Evolutionary conservation across 1,140 invertebrate species (phyloP).

Genomic region (Drosophila parvula): DNA sequence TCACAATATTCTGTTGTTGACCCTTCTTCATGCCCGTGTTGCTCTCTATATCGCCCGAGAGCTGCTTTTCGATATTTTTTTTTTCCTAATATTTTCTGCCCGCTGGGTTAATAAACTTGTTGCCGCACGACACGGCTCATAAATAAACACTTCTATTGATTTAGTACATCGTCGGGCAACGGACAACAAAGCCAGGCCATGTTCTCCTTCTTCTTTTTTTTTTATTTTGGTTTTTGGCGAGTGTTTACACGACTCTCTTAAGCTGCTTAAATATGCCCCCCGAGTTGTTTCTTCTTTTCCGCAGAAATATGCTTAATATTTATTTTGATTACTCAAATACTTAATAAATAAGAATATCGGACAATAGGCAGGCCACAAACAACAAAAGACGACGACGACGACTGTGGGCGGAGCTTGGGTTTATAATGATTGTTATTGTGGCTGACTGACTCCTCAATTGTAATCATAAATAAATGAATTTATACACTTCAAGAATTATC

Average conservation of each 20-base stretch:
- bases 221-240: conserved; percentile 6
- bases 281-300: conserved; percentile 40
- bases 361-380: conserved; percentile 24
- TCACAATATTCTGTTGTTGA: conserved; percentile 48
- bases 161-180: conserved; percentile 39
- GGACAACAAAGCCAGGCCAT: conserved; percentile 38
- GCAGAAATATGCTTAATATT: conserved; percentile 35
- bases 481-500: conserved; percentile 22
- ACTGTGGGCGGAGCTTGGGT: conserved; percentile 25
- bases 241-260: conserved; percentile 57
- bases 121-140: conserved; percentile 47
- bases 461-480: conserved; percentile 42
- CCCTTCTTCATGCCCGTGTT: conserved; percentile 36
- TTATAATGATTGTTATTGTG: conserved; percentile 38
- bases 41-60: conserved; percentile 5
- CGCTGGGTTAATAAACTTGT: conserved; percentile 76
- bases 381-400: conserved; percentile 15
- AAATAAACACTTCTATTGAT: conserved; percentile 70
- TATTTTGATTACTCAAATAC: conserved; percentile 56
- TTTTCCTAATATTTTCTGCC: conserved; percentile 36
- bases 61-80: conserved; percentile 8
- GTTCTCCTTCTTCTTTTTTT: conserved; percentile 16
- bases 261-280: conserved; percentile 56
- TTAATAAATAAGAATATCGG: conserved; percentile 35
- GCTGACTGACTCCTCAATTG: conserved; percentile 45